Evolutionary conservation across 1,140 invertebrate species (phyloP), one percentile per base, ranked within the genome.

Genomic region (Heliconius melpomene): DNA sequence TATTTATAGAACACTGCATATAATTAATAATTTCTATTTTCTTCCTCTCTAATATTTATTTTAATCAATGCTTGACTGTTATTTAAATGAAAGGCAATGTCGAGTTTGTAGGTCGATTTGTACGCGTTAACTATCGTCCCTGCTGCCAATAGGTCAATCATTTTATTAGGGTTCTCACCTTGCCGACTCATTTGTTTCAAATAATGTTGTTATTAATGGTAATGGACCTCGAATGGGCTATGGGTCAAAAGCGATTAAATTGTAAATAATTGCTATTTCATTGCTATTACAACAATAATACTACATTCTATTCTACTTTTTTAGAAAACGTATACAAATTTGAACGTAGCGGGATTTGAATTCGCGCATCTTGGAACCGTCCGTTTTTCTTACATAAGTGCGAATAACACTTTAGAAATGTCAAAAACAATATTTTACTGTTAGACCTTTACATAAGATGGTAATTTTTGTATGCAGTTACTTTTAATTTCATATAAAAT

Each of bases 41-140:
- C 36, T 40, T n/a, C 23, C 13, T 71, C n/a, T 16, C 26, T 66
- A 66, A 66, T 71, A 70, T 77, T 77, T 29, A 77, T 70, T 77
- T 71, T 77, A 77, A 77, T 77, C 60, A 29, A 66, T 26, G 60
- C 26, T 66, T 71, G 75, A 46, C 75, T 72, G 74, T 76, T 80
- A 76, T 80, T 76, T 80, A 57, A 75, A 76, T 54, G 36, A 80
- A 72, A 76, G 79, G 74, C 74, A 73, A 73, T 78, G 76, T 80
- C 70, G 78, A 80, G 80, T 80, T 81, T 80, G 83, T 78, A 80
- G 80, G 86, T 89, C 92, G 91, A 93, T 92, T 91, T 92, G 89
- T 87, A 86, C 81, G 84, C 86, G 86, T 85, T 85, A 79, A 79
- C 85, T 88, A 87, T 83, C 82, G 82, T 84, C 85, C 84, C 74